Evolutionary conservation across 1,140 invertebrate genomes (phyloP), one percentile per base, ranked within the genome.

Genomic region (Diachasmimorpha longicaudata): DNA sequence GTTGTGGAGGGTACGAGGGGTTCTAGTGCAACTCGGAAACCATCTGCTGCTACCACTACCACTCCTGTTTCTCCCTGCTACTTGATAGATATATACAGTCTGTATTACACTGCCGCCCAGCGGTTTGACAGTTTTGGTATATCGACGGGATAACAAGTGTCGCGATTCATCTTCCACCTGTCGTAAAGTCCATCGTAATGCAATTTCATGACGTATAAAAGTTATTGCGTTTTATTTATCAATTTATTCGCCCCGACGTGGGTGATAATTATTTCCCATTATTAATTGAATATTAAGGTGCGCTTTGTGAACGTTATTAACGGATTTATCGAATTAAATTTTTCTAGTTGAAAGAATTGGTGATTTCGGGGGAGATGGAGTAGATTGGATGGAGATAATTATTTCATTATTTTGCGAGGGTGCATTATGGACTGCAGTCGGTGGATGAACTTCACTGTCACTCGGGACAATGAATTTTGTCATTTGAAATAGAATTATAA

Each of bases 81-180:
- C 37, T 76, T 76, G 74, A 76, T 71, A 76, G 69, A 76, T 76
- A 76, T 39, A 37, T 68, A 68, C 36, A 66, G 48, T 10, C 52
- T 76, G 74, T 76, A 76, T 76, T 71, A 71, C 74, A 76, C 68
- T 72, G 11, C 39, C 19, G 16, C 52, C 44, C 25, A 23, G 19
- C 21, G 55, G 52, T 76, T 76, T 76, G 74, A 76, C 74, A 76
- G 69, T 76, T 76, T 76, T 44, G 52, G 55, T 76, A 72, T 72
- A 76, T 76, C 74, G 74, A 76, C 55, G 31, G 68, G 70, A 76
- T 71, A 70, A 76, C 69, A 76, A 76, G 74, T 71, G 55, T 58
- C 23, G 48, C 74, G 42, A 76, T 76, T 76, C 69, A 76, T 76
- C 74, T 76, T 76, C 74, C 37, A 76, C 74, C 74, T 76, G 74